Evolutionary conservation across 1,140 invertebrate genomes (phyloP).

Genomic region (Lysiphlebus fabarum): DNA sequence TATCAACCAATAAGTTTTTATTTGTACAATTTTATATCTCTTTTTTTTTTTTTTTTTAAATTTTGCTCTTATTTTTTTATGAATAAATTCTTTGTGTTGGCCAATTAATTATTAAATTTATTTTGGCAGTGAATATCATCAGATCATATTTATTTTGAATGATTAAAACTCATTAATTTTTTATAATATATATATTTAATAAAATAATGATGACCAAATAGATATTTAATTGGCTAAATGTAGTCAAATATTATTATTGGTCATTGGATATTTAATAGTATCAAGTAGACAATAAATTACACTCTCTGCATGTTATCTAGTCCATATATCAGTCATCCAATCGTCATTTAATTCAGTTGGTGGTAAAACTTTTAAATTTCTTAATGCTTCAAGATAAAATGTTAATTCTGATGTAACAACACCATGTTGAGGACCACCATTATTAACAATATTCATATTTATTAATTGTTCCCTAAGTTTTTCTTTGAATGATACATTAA

Average conservation of each 20-base stretch:
- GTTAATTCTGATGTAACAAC: conserved; percentile 92
- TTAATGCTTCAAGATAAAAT: conserved; percentile 91
- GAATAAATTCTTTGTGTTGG: too few relatives aligned
- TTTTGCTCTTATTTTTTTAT: too few relatives aligned
- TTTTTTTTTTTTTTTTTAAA: too few relatives aligned
- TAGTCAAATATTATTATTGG: too few relatives aligned
- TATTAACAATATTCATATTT: conserved; percentile 86
- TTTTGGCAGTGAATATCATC: too few relatives aligned
- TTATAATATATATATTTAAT: too few relatives aligned
- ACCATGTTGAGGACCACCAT: conserved; percentile 94
- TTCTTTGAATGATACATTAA: conserved; percentile 85
- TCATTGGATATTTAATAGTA: conserved; percentile 35
- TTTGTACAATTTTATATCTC: too few relatives aligned
- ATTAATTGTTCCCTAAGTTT: conserved; percentile 78
- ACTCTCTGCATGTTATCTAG: conserved; percentile 60
- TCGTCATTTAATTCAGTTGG: conserved; percentile 69
- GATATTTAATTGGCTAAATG: neutral
- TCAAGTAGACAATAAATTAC: conserved; percentile 50
- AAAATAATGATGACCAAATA: too few relatives aligned
- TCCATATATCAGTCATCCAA: conserved; percentile 78
- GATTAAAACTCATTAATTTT: too few relatives aligned
- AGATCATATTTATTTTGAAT: too few relatives aligned
- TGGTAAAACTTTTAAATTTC: conserved; percentile 78
- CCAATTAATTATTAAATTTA: too few relatives aligned
- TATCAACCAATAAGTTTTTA: too few relatives aligned